These are phyloP conservation scores for Cisticola juncidis DNA, from an alignment of 2,113 vertebrate species.

Conservation along the genomic window DNA sequence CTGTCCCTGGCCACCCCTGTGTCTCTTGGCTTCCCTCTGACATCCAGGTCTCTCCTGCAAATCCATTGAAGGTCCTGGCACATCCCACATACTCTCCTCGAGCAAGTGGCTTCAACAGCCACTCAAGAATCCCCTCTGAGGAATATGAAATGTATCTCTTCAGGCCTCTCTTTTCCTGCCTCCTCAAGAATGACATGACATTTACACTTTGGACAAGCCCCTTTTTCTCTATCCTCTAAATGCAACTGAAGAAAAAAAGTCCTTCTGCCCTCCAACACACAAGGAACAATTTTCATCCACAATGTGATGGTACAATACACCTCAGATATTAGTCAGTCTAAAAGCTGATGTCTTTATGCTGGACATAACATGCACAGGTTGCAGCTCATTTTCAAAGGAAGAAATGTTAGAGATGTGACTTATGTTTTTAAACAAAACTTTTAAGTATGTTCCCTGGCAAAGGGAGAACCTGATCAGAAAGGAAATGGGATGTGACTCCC, in stretches of 20 bases:
- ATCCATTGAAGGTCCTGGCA: background rate
- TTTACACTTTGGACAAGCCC: background rate
- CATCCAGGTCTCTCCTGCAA: background rate
- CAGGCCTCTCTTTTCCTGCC: background rate
- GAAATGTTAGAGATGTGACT: background rate
- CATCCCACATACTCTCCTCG: fast-evolving
- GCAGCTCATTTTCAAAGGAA: background rate
- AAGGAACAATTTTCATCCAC: background rate
- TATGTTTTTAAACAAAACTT: background rate
- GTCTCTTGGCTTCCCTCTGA: background rate
- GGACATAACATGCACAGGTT: background rate
- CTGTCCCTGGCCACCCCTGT: background rate
- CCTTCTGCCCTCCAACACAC: background rate
- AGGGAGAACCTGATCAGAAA: background rate
- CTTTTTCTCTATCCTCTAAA: background rate
- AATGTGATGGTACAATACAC: background rate
- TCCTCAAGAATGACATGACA: background rate
- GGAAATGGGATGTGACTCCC: background rate
- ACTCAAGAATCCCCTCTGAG: background rate
- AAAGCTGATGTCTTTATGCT: background rate
- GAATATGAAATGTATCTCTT: background rate
- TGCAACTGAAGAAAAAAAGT: background rate
- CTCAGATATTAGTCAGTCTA: background rate
- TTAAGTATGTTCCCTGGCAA: background rate
- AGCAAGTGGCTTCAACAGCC: background rate